phyloP scores from a whole-genome alignment of 2,888 invertebrate genomes.

The Hirtodrosophila duncani region DNA sequence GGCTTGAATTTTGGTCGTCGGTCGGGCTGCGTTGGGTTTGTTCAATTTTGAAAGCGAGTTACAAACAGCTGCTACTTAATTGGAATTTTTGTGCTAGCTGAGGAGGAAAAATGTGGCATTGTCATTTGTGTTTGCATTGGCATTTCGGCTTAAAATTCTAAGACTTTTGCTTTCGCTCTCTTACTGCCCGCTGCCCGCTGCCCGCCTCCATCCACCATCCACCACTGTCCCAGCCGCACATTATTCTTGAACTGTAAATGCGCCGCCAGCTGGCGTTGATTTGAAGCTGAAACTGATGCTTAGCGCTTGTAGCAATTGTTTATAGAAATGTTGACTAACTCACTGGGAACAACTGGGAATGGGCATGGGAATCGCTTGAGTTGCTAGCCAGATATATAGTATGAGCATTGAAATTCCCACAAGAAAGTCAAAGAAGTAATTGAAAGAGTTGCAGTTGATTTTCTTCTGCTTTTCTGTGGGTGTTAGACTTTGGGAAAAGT shows the following conservation, averaged over 20 bases:
- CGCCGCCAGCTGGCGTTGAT: conserved; percentile 5
- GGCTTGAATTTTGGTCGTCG: too few relatives aligned
- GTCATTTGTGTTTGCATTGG: conserved; percentile 52
- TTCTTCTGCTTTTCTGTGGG: too few relatives aligned
- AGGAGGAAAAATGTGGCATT: conserved; percentile 55
- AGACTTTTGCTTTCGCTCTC: too few relatives aligned
- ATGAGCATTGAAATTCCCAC: too few relatives aligned
- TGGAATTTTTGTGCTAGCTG: conserved; percentile 57
- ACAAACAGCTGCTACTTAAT: conserved; percentile 66
- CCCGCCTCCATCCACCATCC: too few relatives aligned
- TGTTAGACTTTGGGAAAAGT: too few relatives aligned
- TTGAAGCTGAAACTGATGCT: not conserved
- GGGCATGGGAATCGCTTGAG: not conserved
- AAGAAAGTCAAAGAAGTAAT: conserved; percentile 19
- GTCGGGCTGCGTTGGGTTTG: too few relatives aligned
- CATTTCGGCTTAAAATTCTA: conserved; percentile 27
- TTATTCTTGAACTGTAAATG: too few relatives aligned
- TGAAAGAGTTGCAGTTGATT: too few relatives aligned
- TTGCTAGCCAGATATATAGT: not conserved
- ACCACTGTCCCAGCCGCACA: too few relatives aligned
- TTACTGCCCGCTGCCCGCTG: too few relatives aligned
- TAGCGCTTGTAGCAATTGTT: too few relatives aligned
- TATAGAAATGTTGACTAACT: conserved; percentile 7
- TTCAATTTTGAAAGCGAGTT: conserved; percentile 57
- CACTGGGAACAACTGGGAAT: not conserved